phyloP scores from a whole-genome alignment of 1,140 invertebrate genomes.

The Augochlora pura region DNA sequence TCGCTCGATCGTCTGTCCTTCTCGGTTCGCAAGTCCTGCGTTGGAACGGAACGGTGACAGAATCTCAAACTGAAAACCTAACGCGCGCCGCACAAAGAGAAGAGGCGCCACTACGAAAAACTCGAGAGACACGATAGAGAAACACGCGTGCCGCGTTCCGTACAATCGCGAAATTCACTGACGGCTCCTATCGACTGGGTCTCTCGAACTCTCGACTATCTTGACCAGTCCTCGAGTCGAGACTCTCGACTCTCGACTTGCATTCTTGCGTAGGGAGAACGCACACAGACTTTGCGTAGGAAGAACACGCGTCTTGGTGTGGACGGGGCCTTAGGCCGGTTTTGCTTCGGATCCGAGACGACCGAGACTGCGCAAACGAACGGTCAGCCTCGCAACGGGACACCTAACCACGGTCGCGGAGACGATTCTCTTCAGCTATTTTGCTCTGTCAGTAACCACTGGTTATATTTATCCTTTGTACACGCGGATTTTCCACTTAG shows the following conservation, averaged over 20 bases:
- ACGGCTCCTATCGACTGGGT: constrained; percentile 28
- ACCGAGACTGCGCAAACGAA: constrained; percentile 3
- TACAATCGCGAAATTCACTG: constrained; percentile 57
- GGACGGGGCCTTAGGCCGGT: constrained; percentile 44
- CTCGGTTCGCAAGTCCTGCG: neutral
- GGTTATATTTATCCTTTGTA: constrained; percentile 54
- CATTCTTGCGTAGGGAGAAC: constrained; percentile 32
- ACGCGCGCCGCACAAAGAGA: constrained; percentile 46
- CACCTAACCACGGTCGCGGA: neutral
- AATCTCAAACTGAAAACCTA: constrained; percentile 15
- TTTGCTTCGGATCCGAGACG: neutral
- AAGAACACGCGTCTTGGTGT: constrained; percentile 20
- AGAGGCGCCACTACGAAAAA: constrained; percentile 64
- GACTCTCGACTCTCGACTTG: too few relatives aligned
- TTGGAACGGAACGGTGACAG: neutral
- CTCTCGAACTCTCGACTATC: neutral
- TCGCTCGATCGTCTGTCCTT: constrained; percentile 38
- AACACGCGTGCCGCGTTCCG: constrained; percentile 31
- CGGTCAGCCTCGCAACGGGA: neutral
- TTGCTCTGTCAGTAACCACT: constrained; percentile 30
- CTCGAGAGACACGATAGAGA: constrained; percentile 43
- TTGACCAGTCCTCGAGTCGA: too few relatives aligned
- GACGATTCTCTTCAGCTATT: constrained; percentile 32
- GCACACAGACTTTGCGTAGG: constrained; percentile 22
- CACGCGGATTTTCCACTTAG: constrained; percentile 12